phyloP scores from a whole-genome alignment of 2,113 vertebrate species.

The Rissa tridactyla region DNA sequence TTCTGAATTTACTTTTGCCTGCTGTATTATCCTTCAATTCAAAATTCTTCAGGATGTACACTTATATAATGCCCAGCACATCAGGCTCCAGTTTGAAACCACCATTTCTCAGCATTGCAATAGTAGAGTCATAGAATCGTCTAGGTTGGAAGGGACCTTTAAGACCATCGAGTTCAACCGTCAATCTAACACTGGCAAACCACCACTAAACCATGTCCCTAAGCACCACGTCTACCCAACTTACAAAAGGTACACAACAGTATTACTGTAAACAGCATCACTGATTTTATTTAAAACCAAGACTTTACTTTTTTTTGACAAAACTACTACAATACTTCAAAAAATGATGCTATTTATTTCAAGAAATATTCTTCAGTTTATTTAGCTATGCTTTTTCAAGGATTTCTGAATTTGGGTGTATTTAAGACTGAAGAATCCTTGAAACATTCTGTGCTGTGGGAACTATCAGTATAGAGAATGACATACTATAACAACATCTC shows the following conservation, averaged over 20 bases:
- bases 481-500: conserved; percentile 38
- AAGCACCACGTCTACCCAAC: not conserved
- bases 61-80: not conserved
- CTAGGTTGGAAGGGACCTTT: not conserved
- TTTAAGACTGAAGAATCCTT: not conserved
- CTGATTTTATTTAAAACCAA: not conserved
- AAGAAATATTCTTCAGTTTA: not conserved
- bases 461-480: conserved; percentile 13
- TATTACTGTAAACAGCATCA: not conserved
- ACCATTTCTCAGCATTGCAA: not conserved
- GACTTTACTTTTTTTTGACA: not conserved
- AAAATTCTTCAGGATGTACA: not conserved
- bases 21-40: not conserved
- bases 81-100: not conserved
- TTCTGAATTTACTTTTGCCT: not conserved
- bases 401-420: not conserved
- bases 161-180: not conserved
- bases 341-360: not conserved
- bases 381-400: not conserved
- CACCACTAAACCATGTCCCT: not conserved
- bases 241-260: not conserved
- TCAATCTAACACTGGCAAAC: not conserved
- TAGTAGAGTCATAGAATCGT: not conserved
- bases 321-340: not conserved
- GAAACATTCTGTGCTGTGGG: not conserved